Evolutionary conservation across 2,888 invertebrate genomes (phyloP), one percentile per base, ranked within the genome.

Genomic region (Synanthedon tipuliformis): DNA sequence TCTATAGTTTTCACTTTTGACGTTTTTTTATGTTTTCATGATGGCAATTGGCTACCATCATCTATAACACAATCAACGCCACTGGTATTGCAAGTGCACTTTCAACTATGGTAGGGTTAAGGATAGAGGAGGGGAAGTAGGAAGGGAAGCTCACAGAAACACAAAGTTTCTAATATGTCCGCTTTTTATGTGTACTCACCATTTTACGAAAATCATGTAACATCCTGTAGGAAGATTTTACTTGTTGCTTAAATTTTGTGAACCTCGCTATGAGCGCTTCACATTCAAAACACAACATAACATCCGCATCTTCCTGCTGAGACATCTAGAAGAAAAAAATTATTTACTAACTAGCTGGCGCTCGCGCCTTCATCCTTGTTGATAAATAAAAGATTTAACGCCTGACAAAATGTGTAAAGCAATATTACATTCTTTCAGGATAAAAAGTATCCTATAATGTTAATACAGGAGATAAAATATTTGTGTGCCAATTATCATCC

Each of bases 241-340:
- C 71, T 71, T 74, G 76, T 0, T 63, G 56, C 49, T 72, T 77
- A 59, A 80, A 86, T 40, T 59, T 71, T 0, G 61, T 59, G 48
- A 77, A 81, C 1, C 64, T 63, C 0, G 51, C 52, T 0, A 83
- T 52, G 0, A 66, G 56, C 0, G 76, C 75, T 0, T 69, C 61
- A 52, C 86, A 86, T 55, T 82, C 81, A 74, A 78, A 84, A 52
- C 86, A 86, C 0, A 85, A 41, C 41, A 57, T 62, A 1, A 78
- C 13, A 3, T 15, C 15, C n/a, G 15, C 5, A 45, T 12, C 8
- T 45, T n/a, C 13, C 8, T n/a, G 45, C 11, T n/a, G 45, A 4
- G 15, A 13, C 15, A 45, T 15, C 45, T 45, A 12, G 2, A 45
- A 5, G 41, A 41, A 45, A 12, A 12, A 45, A 12, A 15, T 45